Evolutionary conservation across 2,888 invertebrate species (phyloP), one percentile per base, ranked within the genome.

Genomic region (Imbricaverruca yamaguchii): DNA sequence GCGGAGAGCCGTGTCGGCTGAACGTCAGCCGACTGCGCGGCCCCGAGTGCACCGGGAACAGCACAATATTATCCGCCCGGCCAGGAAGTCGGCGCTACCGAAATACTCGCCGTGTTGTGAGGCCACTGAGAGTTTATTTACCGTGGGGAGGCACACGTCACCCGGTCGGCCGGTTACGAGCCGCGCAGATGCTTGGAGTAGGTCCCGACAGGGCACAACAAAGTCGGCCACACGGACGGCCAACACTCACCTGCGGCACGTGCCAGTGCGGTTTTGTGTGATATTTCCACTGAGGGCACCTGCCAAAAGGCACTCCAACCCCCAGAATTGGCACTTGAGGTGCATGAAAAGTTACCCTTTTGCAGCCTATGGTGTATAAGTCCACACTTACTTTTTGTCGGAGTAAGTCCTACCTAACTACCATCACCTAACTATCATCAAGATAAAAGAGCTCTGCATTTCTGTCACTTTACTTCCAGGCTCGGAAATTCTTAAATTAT

Each of bases 41-140:
- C n/a, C n/a, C 63, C n/a, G 63, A n/a, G 21, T 61, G 18, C 61
- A 61, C 61, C 61, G 61, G 61, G 61, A 6, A 61, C 61, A 61
- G 61, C 61, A 61, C 61, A 61, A 61, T 61, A 61, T 61, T 61
- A 4, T 7, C 61, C 39, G 39, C 15, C 18, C 61, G 15, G 39
- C 12, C 39, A 25, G 69, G 23, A 25, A 69, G 39, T 69, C 69
- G 9, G 18, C 0, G 15, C 61, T 13, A 25, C 69, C 39, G 69
- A 69, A 69, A 69, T 69, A 69, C 69, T 15, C n/a, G 25, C 39
- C 23, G 25, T 69, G 69, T 69, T 69, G 25, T 69, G 39, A 13
- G 69, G 39, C 39, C 69, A 39, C 15, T 15, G 69, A 39, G 69
- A 25, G 69, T 69, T 69, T 69, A 69, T 69, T 69, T 69, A 69